Base-by-base conservation (phyloP, 2,113 vertebrate genomes). In the Hymenochirus boettgeri region DNA sequence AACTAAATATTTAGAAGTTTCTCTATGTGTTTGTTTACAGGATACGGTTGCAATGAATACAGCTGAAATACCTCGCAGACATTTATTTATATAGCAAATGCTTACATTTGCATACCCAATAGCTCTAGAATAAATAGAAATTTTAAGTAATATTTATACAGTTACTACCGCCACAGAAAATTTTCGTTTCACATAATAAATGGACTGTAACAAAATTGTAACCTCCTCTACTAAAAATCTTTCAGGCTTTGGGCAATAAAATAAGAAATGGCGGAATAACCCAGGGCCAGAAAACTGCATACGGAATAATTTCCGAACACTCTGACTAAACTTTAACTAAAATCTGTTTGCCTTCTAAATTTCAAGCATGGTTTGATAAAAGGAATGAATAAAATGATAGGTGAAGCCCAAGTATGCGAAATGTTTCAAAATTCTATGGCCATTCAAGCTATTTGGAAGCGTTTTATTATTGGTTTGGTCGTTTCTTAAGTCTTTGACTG, bases 181-280 rank as follows among this genome's bases (percentile, higher is more conserved):
- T n/a, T 48, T 21, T 48, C 46, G 22, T 48, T 48, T 48, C 46
- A 48, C 46, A 48, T 48, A 22, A 21, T 48, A 48, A 48, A 48
- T 48, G 46, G 21, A 48, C 19, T 48, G 46, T 48, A 48, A 48
- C 46, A 48, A 48, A 48, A 48, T 22, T 23, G 46, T 48, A 48
- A 48, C 46, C 46, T 48, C 22, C 21, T 48, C 7, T 21, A 4
- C 46, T n/a, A 48, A 48, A 22, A 22, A 21, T 48, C 46, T 8
- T 10, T 48, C 46, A 22, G 10, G 19, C 46, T 48, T 19, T 3
- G 13, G 46, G 46, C 46, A 22, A 21, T 21, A 21, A 9, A 48
- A 48, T 48, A 48, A 48, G 19, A 48, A 48, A 48, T 22, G 2
- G 46, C 4, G 19, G 46, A 48, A 48, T 48, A 48, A 48, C 46